A percentile compares a stretch with the other conserved stretches of the same genome.
These are phyloP conservation scores for Caracal caracal DNA, from an alignment of 2,113 vertebrate species.

Conservation along the genomic window DNA sequence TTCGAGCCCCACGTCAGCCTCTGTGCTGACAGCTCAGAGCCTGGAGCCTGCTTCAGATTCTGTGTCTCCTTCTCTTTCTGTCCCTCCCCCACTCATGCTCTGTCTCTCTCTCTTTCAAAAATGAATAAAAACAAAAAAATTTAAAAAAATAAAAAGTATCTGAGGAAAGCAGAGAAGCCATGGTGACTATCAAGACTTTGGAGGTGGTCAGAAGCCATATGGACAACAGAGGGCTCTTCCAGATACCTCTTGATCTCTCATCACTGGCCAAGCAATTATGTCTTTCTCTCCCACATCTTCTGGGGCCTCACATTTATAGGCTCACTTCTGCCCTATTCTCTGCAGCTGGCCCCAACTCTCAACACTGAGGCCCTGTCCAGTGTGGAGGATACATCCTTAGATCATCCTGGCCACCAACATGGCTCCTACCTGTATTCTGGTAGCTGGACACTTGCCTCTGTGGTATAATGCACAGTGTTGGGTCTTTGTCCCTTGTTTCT, in stretches of 20 bases:
- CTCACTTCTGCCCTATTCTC: neutral
- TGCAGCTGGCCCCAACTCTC: neutral
- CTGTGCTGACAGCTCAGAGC: too few relatives aligned
- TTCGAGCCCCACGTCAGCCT: too few relatives aligned
- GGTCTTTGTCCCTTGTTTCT: neutral
- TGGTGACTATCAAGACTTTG: neutral
- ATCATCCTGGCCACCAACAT: neutral
- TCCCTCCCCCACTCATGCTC: too few relatives aligned
- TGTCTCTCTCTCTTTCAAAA: too few relatives aligned
- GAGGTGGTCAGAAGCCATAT: neutral
- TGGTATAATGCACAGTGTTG: neutral
- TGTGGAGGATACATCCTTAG: too few relatives aligned
- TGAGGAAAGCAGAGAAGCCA: neutral
- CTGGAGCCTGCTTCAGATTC: too few relatives aligned
- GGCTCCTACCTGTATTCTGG: neutral
- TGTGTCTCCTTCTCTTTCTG: too few relatives aligned
- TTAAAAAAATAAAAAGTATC: neutral
- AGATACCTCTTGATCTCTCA: neutral
- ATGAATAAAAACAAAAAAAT: too few relatives aligned
- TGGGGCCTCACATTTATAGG: neutral
- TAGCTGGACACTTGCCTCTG: neutral
- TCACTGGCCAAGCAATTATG: neutral
- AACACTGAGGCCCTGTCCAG: neutral
- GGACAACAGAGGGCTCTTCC: neutral
- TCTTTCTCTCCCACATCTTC: neutral